These are phyloP conservation scores for Labeo rohita DNA, from an alignment of 2,113 vertebrate species.

Conservation along the genomic window DNA sequence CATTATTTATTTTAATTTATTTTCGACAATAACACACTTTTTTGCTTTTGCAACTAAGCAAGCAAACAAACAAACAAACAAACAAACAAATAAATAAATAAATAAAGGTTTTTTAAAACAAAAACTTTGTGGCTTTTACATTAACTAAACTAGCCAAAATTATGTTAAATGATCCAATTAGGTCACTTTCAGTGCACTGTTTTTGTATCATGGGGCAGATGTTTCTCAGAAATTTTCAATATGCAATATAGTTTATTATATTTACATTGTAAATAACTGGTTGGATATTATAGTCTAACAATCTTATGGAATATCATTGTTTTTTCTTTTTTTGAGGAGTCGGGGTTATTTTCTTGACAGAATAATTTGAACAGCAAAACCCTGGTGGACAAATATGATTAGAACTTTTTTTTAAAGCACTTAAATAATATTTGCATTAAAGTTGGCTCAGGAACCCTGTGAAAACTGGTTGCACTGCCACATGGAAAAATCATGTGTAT, in stretches of 20 bases:
- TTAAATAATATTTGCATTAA: constrained; percentile 52
- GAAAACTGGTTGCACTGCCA: constrained; percentile 34
- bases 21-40: too few species aligned
- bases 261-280: background rate
- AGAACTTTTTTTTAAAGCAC: constrained; percentile 40
- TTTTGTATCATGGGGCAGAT: background rate
- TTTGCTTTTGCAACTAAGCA: too few species aligned
- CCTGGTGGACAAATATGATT: constrained; percentile 41
- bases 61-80: too few species aligned
- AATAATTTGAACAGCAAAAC: constrained; percentile 40
- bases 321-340: background rate
- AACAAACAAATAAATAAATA: too few species aligned
- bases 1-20: too few species aligned
- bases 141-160: background rate
- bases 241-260: background rate
- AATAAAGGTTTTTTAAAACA: too few species aligned
- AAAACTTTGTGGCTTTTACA: too few species aligned
- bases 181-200: background rate
- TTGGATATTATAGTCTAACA: background rate
- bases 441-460: constrained; percentile 28
- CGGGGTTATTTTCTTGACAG: constrained; percentile 20
- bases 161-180: background rate
- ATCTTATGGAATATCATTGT: background rate
- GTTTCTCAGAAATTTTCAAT: background rate
- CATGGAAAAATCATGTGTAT: constrained; percentile 45